These are phyloP conservation scores for Anniella stebbinsi DNA, from an alignment of 2,797 vertebrate genomes.

Conservation along the genomic window DNA sequence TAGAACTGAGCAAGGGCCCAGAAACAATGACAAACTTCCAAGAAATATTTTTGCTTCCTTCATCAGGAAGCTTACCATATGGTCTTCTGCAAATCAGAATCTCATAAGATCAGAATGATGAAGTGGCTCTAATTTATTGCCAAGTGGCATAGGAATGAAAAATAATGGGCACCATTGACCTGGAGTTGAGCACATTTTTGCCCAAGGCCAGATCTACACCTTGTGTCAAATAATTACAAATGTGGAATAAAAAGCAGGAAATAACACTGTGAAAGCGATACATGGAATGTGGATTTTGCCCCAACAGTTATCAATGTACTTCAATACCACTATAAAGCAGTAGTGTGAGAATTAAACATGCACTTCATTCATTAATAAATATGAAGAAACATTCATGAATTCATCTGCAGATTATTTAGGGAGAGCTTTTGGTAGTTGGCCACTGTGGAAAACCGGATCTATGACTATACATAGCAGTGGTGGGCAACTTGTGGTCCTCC, in stretches of 20 bases:
- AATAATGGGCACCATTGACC: neutral
- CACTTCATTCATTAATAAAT: neutral
- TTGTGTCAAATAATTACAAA: no score
- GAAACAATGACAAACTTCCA: no score
- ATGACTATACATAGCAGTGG: no score
- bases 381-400: neutral
- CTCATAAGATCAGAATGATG: neutral
- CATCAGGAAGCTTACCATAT: neutral
- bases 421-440: neutral
- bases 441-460: neutral
- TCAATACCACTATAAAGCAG: neutral
- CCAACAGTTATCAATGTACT: no score
- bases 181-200: neutral
- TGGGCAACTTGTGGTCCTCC: no score
- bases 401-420: neutral
- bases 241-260: no score
- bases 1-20: no score
- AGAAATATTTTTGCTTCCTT: neutral
- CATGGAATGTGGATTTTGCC: no score
- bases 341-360: neutral
- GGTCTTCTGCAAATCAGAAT: neutral
- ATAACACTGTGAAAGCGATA: no score
- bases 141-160: neutral
- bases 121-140: neutral
- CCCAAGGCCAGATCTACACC: no score